phyloP scores from a whole-genome alignment of 2,888 invertebrate species.

The Eudemis profundana region DNA sequence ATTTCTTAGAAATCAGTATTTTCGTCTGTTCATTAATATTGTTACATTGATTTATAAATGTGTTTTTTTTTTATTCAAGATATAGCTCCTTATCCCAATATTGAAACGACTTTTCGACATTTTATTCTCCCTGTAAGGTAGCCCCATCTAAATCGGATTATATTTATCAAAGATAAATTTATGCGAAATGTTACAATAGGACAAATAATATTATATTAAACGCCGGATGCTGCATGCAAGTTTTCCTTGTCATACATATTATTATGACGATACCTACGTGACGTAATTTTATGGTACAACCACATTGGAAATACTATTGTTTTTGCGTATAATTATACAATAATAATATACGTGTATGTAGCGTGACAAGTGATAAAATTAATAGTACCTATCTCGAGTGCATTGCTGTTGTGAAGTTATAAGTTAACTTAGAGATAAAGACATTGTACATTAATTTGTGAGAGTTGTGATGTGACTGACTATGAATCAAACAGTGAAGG shows the following conservation, averaged over 20 bases:
- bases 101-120: no score
- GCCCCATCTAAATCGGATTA: no score
- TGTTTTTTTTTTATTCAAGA: no score
- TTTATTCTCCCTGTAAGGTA: no score
- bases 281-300: neutral
- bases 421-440: neutral
- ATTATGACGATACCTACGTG: neutral
- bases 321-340: neutral
- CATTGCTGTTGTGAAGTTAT: constrained; percentile 10
- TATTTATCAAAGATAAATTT: no score
- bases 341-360: neutral
- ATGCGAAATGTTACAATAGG: neutral
- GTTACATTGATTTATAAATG: no score
- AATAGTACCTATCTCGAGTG: neutral
- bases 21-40: no score
- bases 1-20: no score
- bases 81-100: no score
- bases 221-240: no score
- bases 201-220: neutral
- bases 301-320: neutral
- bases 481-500: constrained; percentile 24
- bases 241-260: neutral
- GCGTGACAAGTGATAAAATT: no score
- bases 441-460: neutral
- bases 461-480: constrained; percentile 1